phyloP scores from a whole-genome alignment of 2,888 invertebrate genomes.

The Diarsia brunnea region DNA sequence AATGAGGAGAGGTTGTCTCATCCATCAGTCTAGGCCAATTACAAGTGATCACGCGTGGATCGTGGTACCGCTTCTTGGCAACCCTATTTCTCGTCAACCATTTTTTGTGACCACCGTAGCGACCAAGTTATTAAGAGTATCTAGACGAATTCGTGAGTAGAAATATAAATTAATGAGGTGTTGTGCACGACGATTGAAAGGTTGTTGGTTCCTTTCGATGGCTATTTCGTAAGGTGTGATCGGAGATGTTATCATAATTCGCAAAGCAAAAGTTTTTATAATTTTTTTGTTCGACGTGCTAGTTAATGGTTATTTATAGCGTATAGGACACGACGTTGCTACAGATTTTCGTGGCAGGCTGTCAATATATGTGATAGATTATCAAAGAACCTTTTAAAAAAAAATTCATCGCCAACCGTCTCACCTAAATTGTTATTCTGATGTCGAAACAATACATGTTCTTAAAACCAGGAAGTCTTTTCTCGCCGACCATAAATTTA shows the following conservation, averaged over 20 bases:
- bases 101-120: slow-evolving; percentile 66
- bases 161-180: slow-evolving; percentile 64
- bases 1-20: slow-evolving; percentile 79
- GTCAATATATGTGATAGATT: background rate
- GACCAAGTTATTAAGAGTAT: slow-evolving; percentile 61
- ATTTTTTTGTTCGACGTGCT: background rate
- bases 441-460: background rate
- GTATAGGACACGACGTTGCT: no score
- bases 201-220: slow-evolving; percentile 38
- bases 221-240: slow-evolving; percentile 38
- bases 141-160: slow-evolving; percentile 67
- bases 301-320: background rate
- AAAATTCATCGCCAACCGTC: background rate
- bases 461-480: background rate
- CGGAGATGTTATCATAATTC: slow-evolving; percentile 27
- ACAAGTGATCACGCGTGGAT: slow-evolving; percentile 84
- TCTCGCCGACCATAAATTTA: no score
- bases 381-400: background rate
- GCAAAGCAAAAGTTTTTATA: slow-evolving; percentile 26
- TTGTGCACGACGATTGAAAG: slow-evolving; percentile 55
- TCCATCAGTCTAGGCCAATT: slow-evolving; percentile 85
- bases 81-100: slow-evolving; percentile 78
- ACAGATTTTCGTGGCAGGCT: no score
- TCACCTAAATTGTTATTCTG: background rate
- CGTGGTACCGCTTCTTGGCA: slow-evolving; percentile 74